These are phyloP conservation scores for Hanleya hanleyi DNA, from an alignment of 2,888 invertebrate genomes.

Conservation along the genomic window DNA sequence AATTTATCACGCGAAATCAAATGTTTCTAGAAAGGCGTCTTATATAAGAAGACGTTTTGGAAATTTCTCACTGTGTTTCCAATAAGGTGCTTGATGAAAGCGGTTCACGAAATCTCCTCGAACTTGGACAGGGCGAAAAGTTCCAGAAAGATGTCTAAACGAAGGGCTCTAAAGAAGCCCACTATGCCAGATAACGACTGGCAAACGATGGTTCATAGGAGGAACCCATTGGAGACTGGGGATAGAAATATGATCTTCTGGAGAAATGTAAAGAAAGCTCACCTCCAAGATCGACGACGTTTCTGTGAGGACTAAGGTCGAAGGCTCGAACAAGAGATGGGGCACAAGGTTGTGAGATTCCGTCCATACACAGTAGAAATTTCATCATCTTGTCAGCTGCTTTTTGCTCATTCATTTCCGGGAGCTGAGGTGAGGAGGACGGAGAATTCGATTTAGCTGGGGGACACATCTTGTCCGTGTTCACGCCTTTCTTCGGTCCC, in stretches of 20 bases:
- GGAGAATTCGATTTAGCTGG: background rate
- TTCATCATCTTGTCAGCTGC: constrained; percentile 35
- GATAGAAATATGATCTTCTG: background rate
- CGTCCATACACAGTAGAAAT: constrained; percentile 54
- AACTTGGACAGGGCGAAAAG: no score
- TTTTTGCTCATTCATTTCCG: background rate
- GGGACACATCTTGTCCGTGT: background rate
- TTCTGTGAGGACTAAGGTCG: constrained; percentile 53
- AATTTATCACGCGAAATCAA: no score
- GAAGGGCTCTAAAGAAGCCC: background rate
- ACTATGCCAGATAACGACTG: background rate
- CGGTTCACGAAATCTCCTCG: no score
- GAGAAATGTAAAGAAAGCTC: constrained; percentile 1
- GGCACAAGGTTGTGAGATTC: constrained; percentile 46
- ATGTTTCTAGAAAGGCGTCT: no score
- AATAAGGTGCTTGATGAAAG: no score
- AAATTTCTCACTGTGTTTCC: no score
- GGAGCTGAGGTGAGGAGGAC: no score
- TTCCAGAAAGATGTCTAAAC: no score
- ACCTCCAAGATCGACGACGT: constrained; percentile 60
- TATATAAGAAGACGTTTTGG: no score
- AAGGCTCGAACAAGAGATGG: constrained; percentile 47
- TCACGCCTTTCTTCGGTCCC: constrained; percentile 2
- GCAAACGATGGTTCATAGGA: background rate
- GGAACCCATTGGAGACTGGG: background rate